Percentiles rank a stretch among this genome's conserved stretches.
Conservation (phyloP, 1,140 invertebrate genomes). For the Drosophila bifasciata region DNA sequence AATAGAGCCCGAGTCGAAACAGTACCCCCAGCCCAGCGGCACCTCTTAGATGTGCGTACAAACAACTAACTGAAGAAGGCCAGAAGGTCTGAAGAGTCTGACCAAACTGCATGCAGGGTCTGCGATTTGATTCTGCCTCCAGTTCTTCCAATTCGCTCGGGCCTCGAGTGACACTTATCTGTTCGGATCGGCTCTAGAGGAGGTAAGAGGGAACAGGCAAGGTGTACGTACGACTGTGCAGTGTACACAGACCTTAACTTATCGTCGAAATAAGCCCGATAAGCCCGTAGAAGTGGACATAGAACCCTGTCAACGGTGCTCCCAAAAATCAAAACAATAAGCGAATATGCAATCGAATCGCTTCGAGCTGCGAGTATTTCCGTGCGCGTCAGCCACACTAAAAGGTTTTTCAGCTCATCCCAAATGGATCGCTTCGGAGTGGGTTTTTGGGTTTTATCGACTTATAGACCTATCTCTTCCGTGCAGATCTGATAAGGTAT, state of each 20-base stretch:
- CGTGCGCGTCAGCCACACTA: neutral
- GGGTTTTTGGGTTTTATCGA: slow-evolving; percentile 13
- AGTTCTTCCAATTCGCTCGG: slow-evolving; percentile 16
- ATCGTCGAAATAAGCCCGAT: slow-evolving; percentile 63
- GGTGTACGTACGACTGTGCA: neutral
- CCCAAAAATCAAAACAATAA: slow-evolving; percentile 47
- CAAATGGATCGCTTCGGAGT: no score
- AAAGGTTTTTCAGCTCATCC: slow-evolving; percentile 36
- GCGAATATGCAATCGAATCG: slow-evolving; percentile 32
- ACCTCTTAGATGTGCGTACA: slow-evolving; percentile 28
- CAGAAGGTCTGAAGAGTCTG: no score
- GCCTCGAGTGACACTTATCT: slow-evolving; percentile 74
- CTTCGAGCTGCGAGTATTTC: slow-evolving; percentile 4
- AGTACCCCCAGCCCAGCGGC: slow-evolving; percentile 29
- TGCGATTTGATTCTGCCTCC: neutral
- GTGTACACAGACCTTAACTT: slow-evolving; percentile 55
- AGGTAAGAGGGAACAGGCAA: slow-evolving; percentile 12
- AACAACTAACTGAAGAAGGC: slow-evolving; percentile 8
- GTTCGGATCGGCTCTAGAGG: slow-evolving; percentile 30
- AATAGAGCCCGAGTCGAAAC: slow-evolving; percentile 26
- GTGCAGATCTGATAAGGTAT: slow-evolving; percentile 1
- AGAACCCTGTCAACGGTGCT: slow-evolving; percentile 28
- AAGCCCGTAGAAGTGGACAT: slow-evolving; percentile 56
- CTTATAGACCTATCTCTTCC: neutral
- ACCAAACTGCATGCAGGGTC: no score